Base-by-base conservation (phyloP, 2,888 invertebrate species). In the Brachynemurus nebulosus region DNA sequence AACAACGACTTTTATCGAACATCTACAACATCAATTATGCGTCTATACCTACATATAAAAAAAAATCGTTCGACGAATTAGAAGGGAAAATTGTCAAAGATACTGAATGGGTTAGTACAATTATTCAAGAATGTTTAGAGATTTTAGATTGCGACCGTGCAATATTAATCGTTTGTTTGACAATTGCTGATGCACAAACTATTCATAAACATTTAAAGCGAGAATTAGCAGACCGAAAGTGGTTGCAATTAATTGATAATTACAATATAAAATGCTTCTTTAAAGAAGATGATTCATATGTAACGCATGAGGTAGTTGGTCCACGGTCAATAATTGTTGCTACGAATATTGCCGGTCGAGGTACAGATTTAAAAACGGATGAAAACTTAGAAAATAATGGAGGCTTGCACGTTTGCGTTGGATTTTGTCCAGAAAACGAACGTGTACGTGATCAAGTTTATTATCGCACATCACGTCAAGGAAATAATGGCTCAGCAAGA, bases 11-110 rank as follows among this genome's bases (percentile, higher is more conserved):
- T 2, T 45, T 63, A 12, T 37, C 47, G 8, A 38, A 54, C 18
- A 55, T 57, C 7, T 55, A 62, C 39, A 41, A 52, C 1, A 53
- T 61, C 1, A 56, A 58, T 37, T 57, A 56, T 45, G 52, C 59
- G 4, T 51, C 51, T 11, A 50, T 63, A n/a, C 63, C 63, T 6
- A 53, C 59, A 2, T 53, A 53, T 38, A 57, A 54, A 42, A 33
- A 48, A 1, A 59, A 55, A 44, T 42, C 48, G 25, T 56, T 57
- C 48, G 21, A 45, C 0, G 45, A 51, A 42, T 48, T 53, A 47
- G 45, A 41, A 14, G 46, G 50, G 27, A 7, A 20, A 11, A 48
- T 52, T n/a, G 34, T 23, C n/a, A 23, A 23, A 8, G 51, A 51
- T 19, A 42, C 40, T 19, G 38, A n/a, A 14, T 49, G 50, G 41